phyloP scores from a whole-genome alignment of 2,888 invertebrate genomes.

The Maniola hyperantus region DNA sequence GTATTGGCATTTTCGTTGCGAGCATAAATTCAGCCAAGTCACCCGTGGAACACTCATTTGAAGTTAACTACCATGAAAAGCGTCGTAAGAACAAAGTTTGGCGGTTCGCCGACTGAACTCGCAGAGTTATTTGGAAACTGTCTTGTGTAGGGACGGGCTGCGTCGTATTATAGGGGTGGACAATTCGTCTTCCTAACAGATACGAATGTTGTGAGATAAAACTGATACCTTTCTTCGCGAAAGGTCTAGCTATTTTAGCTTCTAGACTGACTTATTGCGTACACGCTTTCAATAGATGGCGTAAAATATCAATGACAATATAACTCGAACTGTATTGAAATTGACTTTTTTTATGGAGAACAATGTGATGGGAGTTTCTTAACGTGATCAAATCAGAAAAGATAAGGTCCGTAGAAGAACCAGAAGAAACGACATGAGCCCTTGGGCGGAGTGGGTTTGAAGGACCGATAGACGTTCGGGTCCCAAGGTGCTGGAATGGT shows the following conservation, averaged over 20 bases:
- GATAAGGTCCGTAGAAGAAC: too few relatives aligned
- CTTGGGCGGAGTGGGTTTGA: too few relatives aligned
- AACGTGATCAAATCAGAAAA: too few relatives aligned
- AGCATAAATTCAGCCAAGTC: constrained; percentile 58
- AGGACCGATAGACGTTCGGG: too few relatives aligned
- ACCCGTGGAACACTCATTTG: constrained; percentile 62
- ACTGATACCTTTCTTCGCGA: background rate
- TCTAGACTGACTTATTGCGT: background rate
- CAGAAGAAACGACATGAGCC: too few relatives aligned
- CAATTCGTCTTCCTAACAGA: constrained; percentile 14
- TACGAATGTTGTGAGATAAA: constrained; percentile 1
- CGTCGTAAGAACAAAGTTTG: constrained; percentile 59
- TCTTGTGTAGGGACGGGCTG: constrained; percentile 32
- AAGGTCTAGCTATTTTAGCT: background rate
- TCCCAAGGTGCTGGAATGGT: too few relatives aligned
- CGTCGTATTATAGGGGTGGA: background rate
- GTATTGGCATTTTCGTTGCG: constrained; percentile 41
- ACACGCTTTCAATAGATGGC: background rate
- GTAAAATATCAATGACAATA: too few relatives aligned
- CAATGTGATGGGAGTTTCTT: too few relatives aligned
- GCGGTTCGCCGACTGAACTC: constrained; percentile 49
- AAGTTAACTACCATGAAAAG: constrained; percentile 61
- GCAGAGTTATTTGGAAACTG: constrained; percentile 46
- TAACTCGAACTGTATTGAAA: too few relatives aligned
- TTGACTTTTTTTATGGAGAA: too few relatives aligned